Evolutionary conservation across 2,797 vertebrate genomes (phyloP).

Genomic region (Psittacula echo): DNA sequence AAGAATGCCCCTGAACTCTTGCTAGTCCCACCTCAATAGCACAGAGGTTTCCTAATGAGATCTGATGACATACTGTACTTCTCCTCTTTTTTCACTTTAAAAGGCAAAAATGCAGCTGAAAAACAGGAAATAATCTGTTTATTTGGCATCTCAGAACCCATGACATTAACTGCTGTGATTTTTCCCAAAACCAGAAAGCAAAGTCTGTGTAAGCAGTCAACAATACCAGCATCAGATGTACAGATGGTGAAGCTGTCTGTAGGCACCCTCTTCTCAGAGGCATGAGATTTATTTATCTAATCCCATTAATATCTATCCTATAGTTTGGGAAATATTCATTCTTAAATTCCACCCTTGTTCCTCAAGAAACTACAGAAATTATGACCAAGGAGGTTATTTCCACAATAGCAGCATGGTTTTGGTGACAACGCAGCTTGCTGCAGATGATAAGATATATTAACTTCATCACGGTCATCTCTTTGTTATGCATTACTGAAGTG

Average conservation of each 20-base stretch:
- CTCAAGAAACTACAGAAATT: background rate
- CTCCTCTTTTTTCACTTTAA: background rate
- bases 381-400: background rate
- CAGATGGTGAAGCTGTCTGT: background rate
- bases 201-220: background rate
- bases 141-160: background rate
- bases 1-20: background rate
- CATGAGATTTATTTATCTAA: background rate
- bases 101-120: background rate
- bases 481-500: background rate
- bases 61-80: background rate
- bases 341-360: background rate
- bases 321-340: background rate
- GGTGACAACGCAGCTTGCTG: background rate
- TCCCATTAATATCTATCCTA: background rate
- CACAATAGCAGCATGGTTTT: background rate
- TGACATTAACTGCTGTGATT: background rate
- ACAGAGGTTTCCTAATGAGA: background rate
- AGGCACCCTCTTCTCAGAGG: background rate
- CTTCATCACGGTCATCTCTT: background rate
- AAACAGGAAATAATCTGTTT: background rate
- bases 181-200: background rate
- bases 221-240: background rate
- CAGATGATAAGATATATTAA: conserved; percentile 34
- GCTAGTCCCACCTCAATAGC: background rate